phyloP scores from a whole-genome alignment of 2,113 vertebrate species.

The Panthera uncia region DNA sequence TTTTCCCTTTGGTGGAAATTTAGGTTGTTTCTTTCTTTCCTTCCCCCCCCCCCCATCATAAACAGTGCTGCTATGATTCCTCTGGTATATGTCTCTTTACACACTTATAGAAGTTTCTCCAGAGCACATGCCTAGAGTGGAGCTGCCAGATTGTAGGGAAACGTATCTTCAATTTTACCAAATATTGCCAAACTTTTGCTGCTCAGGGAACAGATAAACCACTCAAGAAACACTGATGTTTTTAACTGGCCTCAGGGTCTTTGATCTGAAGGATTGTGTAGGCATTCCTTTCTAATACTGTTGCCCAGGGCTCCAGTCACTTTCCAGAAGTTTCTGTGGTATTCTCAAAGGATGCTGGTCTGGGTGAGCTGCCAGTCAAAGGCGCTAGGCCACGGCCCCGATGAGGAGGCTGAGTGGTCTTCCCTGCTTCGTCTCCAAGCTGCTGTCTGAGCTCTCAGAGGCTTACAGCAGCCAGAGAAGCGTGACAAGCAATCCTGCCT shows the following conservation, averaged over 20 bases:
- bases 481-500: accelerated
- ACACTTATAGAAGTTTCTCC: background rate
- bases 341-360: background rate
- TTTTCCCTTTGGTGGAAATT: background rate
- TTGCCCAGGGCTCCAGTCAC: background rate
- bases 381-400: background rate
- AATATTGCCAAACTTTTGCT: background rate
- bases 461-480: no score
- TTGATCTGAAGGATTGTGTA: background rate
- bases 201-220: background rate
- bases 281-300: background rate
- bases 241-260: background rate
- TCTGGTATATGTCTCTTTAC: background rate
- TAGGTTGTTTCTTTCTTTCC: background rate
- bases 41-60: background rate
- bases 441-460: background rate
- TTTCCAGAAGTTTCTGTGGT: background rate
- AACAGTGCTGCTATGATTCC: background rate
- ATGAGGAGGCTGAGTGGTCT: background rate
- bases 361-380: background rate
- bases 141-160: background rate
- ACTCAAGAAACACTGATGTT: background rate
- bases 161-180: background rate
- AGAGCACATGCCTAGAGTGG: background rate
- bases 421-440: background rate